A percentile compares a stretch with the other conserved stretches of the same genome.
Conservation (phyloP, 2,888 invertebrate species). For the Cerastis leucographa region DNA sequence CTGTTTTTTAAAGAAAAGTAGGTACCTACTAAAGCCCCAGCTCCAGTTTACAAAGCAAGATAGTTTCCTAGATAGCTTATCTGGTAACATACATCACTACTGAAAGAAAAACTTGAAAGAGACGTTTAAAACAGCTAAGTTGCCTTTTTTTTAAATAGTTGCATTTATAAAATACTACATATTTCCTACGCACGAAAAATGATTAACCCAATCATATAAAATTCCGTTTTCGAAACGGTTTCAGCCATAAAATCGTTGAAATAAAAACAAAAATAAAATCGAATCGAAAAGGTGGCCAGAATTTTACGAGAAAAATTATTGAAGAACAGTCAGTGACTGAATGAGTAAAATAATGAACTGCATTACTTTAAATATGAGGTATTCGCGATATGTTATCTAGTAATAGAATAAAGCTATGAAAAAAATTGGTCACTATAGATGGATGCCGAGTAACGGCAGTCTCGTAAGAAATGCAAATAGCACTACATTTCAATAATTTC, state of each 20-base stretch:
- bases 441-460: not conserved
- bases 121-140: slow-evolving; percentile 19
- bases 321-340: not conserved
- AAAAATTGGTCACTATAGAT: not conserved
- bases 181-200: not conserved
- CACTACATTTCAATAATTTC: too few relatives aligned
- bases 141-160: slow-evolving; percentile 1
- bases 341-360: not conserved
- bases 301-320: not conserved
- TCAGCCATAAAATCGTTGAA: not conserved
- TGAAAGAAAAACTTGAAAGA: slow-evolving; percentile 35
- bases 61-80: slow-evolving; percentile 31
- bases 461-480: not conserved
- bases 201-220: not conserved
- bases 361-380: not conserved
- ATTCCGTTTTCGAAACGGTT: not conserved
- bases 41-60: slow-evolving; percentile 16
- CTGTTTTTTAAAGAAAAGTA: slow-evolving; percentile 12
- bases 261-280: not conserved
- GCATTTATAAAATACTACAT: not conserved
- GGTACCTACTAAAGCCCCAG: slow-evolving; percentile 11
- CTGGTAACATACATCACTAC: slow-evolving; percentile 33
- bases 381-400: not conserved
- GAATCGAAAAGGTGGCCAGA: not conserved
- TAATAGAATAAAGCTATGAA: not conserved